A percentile compares a stretch with the other conserved stretches of the same genome.
Evolutionary conservation across 2,113 vertebrate genomes (phyloP).

Genomic region (Chitala chitala): DNA sequence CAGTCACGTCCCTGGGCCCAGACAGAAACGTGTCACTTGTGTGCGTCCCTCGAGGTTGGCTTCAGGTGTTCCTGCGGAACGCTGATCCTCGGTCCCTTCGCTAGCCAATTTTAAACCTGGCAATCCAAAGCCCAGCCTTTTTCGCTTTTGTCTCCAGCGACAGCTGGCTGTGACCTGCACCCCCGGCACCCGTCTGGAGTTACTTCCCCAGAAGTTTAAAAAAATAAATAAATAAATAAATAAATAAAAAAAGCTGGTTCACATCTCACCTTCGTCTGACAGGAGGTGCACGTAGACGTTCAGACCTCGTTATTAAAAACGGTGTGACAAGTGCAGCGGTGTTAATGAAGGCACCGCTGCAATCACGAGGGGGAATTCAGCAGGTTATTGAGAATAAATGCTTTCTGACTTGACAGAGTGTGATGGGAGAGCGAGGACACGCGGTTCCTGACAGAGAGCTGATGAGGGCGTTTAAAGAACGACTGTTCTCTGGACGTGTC

Average conservation of each 20-base stretch:
- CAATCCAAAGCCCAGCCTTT: too few species aligned
- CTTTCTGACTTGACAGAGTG: background rate
- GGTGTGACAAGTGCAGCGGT: background rate
- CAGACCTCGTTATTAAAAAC: background rate
- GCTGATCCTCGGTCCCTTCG: too few species aligned
- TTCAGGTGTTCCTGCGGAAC: too few species aligned
- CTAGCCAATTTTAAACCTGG: too few species aligned
- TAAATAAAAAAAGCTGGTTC: too few species aligned
- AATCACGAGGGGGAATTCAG: background rate
- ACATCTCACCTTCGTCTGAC: background rate
- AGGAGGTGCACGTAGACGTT: background rate
- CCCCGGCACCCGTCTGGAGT: background rate
- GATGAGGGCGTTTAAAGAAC: background rate
- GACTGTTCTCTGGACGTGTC: background rate
- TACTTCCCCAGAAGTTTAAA: background rate
- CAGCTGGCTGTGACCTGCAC: too few species aligned
- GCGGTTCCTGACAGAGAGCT: background rate
- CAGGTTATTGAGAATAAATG: background rate
- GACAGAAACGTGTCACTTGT: too few species aligned
- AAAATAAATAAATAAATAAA: too few species aligned
- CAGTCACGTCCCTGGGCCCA: too few species aligned
- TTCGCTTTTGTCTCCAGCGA: too few species aligned
- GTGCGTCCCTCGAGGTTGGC: too few species aligned
- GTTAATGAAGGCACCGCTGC: background rate
- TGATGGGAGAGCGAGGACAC: background rate